Base-by-base conservation (phyloP, 2,888 invertebrate species). In the Cheilosia vulpina region DNA sequence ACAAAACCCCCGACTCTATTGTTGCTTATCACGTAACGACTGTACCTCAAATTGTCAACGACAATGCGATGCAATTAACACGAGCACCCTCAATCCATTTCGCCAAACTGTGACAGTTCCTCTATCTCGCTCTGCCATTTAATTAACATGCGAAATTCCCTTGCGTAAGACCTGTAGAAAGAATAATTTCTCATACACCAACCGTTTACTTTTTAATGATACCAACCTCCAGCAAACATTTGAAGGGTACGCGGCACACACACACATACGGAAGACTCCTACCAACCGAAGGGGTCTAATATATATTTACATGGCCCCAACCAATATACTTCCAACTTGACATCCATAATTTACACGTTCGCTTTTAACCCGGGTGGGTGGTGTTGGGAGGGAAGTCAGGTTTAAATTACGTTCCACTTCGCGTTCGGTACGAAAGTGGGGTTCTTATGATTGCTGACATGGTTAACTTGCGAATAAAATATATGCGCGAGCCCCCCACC, bases 51-150 rank as follows among this genome's bases (percentile, higher is more conserved):
- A 76, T 63, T 76, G 69, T 58, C 69, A 50, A 57, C 69, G 63
- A 76, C 76, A 76, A 65, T 81, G 71, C 58, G 65, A 65, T 47
- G 76, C 81, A 76, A 76, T 82, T 82, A 82, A 76, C 63, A 53
- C 57, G 65, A 82, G 72, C 62, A 68, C 72, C 77, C 62, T 72
- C 62, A 11, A 75, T 72, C 34, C 65, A 63, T 66, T 73, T 31
- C 47, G n/a, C 21, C 24, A 53, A 47, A 66, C 24, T 57, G 21
- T 31, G 15, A 57, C 58, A 72, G 71, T 69, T 27, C 24, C 34
- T 47, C 62, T 57, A 47, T 76, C 31, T 19, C 34, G 31, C 63
- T 41, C 43, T 47, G 45, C 55, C 43, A 53, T 80, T 80, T 80
- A 80, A 80, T 73, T 72, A 80, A 73, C 66, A 66, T 62, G 55